Conservation (phyloP, 2,113 vertebrate species). For the Apteryx mantelli region DNA sequence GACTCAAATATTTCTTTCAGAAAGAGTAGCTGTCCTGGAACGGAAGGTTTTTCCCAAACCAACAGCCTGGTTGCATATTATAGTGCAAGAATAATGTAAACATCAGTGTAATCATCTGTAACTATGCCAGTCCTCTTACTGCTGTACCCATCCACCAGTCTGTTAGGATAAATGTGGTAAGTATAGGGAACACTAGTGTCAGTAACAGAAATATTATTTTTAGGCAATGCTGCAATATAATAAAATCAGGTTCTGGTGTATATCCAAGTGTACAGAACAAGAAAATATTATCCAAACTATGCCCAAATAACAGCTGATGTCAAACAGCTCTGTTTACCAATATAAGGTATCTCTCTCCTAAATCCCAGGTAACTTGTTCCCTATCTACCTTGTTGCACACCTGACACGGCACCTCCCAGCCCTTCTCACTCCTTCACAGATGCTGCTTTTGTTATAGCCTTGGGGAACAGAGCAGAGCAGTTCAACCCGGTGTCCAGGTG, state of each 20-base stretch:
- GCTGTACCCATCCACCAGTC: neutral
- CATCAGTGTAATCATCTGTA: neutral
- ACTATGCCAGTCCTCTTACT: neutral
- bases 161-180: neutral
- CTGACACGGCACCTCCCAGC: neutral
- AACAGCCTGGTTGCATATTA: neutral
- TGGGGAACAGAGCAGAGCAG: neutral
- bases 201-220: neutral
- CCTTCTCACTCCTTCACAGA: neutral
- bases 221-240: too few species aligned
- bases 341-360: neutral
- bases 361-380: neutral
- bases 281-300: neutral
- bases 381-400: neutral
- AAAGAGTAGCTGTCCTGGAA: neutral
- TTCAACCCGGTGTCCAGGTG: too few species aligned
- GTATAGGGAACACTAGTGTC: neutral
- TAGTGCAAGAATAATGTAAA: neutral
- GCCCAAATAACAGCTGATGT: neutral
- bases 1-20: neutral
- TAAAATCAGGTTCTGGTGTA: neutral
- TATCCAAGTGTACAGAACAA: neutral
- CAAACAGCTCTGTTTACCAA: neutral
- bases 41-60: neutral
- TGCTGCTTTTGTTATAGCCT: neutral